These are phyloP conservation scores for Phytoseiulus persimilis DNA, from an alignment of 2,888 invertebrate genomes.

Conservation along the genomic window DNA sequence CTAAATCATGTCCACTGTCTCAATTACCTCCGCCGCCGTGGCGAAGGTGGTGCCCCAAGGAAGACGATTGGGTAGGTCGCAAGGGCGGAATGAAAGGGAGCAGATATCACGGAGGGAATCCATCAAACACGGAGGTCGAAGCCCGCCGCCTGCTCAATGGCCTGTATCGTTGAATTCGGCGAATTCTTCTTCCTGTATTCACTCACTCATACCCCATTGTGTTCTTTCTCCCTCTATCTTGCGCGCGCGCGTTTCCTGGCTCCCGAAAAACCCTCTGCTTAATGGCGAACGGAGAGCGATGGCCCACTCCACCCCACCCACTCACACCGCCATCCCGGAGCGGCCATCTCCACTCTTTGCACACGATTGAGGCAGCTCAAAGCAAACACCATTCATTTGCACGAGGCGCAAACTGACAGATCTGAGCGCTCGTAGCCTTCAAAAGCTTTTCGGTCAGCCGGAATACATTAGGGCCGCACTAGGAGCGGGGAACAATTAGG, in stretches of 20 bases:
- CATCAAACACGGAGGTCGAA: neutral
- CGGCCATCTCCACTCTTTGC: neutral
- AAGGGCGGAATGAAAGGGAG: neutral
- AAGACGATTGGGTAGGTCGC: neutral
- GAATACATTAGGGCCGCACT: neutral
- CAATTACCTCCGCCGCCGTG: neutral
- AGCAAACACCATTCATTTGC: neutral
- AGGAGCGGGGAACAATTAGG: neutral
- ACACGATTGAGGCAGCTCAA: neutral
- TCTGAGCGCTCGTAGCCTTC: neutral
- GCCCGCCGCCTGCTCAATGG: neutral
- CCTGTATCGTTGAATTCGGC: neutral
- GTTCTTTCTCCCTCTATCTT: neutral
- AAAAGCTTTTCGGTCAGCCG: neutral
- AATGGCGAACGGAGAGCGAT: neutral
- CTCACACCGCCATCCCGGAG: neutral
- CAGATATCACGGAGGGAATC: neutral
- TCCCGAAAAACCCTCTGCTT: neutral
- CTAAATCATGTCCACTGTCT: neutral
- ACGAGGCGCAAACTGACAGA: neutral
- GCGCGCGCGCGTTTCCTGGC: neutral
- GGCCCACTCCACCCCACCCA: neutral
- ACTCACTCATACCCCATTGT: neutral
- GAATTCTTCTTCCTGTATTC: neutral
- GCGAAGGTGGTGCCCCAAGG: neutral